phyloP scores from a whole-genome alignment of 2,797 vertebrate genomes.

The Rhinoraja longicauda region DNA sequence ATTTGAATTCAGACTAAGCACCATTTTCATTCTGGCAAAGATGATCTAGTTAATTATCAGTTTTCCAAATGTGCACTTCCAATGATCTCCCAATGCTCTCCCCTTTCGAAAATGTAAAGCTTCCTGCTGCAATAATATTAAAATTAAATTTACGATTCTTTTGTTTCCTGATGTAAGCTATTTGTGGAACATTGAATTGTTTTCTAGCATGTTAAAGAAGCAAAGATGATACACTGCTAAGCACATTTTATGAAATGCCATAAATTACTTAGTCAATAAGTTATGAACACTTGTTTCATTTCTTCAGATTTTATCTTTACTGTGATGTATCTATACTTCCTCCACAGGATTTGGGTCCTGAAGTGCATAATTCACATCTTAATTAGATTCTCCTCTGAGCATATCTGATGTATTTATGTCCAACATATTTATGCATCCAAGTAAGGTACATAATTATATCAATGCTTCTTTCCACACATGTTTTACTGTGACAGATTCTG shows the following conservation, averaged over 20 bases:
- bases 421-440: neutral
- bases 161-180: neutral
- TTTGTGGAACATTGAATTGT: neutral
- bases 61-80: neutral
- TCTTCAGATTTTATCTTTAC: constrained; percentile 29
- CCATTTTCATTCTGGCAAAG: neutral
- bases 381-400: constrained; percentile 8
- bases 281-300: constrained; percentile 4
- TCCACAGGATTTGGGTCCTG: neutral
- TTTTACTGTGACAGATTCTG: neutral
- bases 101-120: neutral
- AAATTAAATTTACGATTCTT: constrained; percentile 34
- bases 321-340: constrained; percentile 16
- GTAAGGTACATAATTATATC: neutral
- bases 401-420: neutral
- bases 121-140: neutral
- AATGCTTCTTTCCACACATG: neutral
- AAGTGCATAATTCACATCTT: constrained; percentile 10
- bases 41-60: neutral
- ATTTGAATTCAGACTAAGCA: neutral
- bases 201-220: neutral
- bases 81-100: neutral
- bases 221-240: neutral
- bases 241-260: constrained; percentile 22
- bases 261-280: constrained; percentile 32